Evolutionary conservation across 2,888 invertebrate species (phyloP), one percentile per base, ranked within the genome.

Genomic region (Petrophora chlorosata): DNA sequence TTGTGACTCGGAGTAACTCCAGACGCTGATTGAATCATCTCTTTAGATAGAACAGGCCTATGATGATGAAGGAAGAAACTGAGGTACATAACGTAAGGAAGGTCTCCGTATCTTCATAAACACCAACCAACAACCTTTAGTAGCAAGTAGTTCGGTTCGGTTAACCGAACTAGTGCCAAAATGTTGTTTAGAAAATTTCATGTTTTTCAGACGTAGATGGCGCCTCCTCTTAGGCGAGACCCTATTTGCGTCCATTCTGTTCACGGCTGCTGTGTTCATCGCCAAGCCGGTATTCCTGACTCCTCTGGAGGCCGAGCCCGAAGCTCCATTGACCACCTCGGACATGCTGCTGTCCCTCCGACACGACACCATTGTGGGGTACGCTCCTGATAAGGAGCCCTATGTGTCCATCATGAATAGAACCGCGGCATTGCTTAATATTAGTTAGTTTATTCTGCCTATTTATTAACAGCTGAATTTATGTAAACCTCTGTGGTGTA

Each of bases 271-370:
- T 0, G 67, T 82, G 7, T 65, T 71, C 10, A 68, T 73, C 10
- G 80, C 87, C 0, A 79, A 72, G 55, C 86, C 86, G 0, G 82
- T 86, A 23, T 88, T 88, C 63, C 65, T 88, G 25, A 82, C 73
- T 0, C 80, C 85, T 0, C 50, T 87, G n/a, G 65, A 76, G 45
- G 70, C 70, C 0, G 67, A 75, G 3, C 82, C 83, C 0, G 67
- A 70, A 4, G 64, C 73, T 0, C 79, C 82, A 0, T 53, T 84
- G 0, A 35, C 65, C 0, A 61, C 70, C 0, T 3, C 38, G 0
- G 73, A 76, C 4, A 61, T 88, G 2, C 45, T 85, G 0, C 55
- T 61, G 0, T 67, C 81, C 0, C 38, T 86, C 1, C 53, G 63
- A 1, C 36, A 43, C 0, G 63, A 55, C 0, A 80, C 65, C 4